Conservation (phyloP, 2,888 invertebrate genomes). For the Epsilonema sp. region DNA sequence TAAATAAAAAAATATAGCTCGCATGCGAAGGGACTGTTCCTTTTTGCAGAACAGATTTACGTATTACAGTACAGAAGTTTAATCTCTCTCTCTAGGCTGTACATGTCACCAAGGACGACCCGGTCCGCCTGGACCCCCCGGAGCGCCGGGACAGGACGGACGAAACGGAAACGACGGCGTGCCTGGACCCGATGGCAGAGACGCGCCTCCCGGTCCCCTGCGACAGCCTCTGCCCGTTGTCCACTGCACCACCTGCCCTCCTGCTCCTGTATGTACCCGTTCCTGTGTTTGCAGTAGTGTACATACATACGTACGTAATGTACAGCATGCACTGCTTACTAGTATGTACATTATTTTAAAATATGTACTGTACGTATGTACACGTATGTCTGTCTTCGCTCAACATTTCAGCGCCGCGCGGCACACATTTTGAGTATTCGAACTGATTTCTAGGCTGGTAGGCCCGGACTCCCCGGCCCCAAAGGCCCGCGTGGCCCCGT, state of each 20-base stretch:
- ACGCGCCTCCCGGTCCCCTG: neutral
- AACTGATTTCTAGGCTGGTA: neutral
- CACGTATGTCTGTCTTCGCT: too few relatives aligned
- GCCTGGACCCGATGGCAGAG: neutral
- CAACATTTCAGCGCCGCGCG: too few relatives aligned
- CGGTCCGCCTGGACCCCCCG: conserved; percentile 18
- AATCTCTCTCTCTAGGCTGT: conserved; percentile 15
- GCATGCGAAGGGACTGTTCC: too few relatives aligned
- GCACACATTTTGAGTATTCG: too few relatives aligned
- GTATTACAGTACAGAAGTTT: too few relatives aligned
- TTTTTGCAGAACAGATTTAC: too few relatives aligned
- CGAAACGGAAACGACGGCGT: neutral
- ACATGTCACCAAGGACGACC: conserved; percentile 22
- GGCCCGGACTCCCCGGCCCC: neutral
- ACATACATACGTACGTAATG: too few relatives aligned
- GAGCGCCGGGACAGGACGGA: conserved; percentile 1
- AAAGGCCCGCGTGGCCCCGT: neutral
- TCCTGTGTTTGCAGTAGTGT: too few relatives aligned
- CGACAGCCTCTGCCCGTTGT: neutral
- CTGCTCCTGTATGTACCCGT: neutral
- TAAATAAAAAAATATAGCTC: too few relatives aligned
- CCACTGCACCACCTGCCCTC: neutral
- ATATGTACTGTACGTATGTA: too few relatives aligned
- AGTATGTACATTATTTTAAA: too few relatives aligned
- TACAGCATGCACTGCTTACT: too few relatives aligned